A percentile compares a stretch with the other conserved stretches of the same genome.
Evolutionary conservation across 2,888 invertebrate genomes (phyloP).

Genomic region (Eugnorisma glareosa): DNA sequence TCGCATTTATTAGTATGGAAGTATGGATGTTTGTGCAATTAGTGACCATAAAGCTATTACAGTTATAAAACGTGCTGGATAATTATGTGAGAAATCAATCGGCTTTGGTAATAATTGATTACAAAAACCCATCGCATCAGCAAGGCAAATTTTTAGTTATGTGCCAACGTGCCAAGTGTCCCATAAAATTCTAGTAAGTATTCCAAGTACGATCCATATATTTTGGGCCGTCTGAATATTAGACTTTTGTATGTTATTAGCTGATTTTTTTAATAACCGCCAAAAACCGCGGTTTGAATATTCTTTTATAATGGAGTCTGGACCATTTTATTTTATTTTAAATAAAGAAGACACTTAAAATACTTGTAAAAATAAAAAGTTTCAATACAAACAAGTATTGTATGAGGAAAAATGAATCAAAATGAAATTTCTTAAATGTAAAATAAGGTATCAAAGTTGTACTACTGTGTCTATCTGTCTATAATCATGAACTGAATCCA

Average conservation of each 20-base stretch:
- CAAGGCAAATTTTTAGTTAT: not conserved
- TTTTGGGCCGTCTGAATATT: no score
- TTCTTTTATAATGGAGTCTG: not conserved
- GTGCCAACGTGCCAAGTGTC: not conserved
- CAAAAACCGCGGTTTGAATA: no score
- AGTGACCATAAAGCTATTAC: conserved; percentile 48
- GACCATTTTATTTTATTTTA: not conserved
- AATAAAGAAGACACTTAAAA: not conserved
- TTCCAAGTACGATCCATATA: not conserved
- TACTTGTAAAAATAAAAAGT: not conserved
- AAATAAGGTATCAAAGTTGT: not conserved
- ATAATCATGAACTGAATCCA: not conserved
- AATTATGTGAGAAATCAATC: conserved; percentile 32
- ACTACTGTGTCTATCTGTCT: no score
- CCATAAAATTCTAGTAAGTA: not conserved
- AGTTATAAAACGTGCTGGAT: conserved; percentile 1
- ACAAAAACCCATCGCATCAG: not conserved
- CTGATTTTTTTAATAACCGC: not conserved
- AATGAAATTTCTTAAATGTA: not conserved
- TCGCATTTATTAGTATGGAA: not conserved
- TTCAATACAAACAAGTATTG: not conserved
- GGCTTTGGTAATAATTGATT: conserved; percentile 12
- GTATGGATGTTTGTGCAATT: conserved; percentile 22
- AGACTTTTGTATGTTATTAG: no score
- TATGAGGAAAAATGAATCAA: not conserved